Evolutionary conservation across 2,113 vertebrate genomes (phyloP).

Genomic region (Panthera uncia): DNA sequence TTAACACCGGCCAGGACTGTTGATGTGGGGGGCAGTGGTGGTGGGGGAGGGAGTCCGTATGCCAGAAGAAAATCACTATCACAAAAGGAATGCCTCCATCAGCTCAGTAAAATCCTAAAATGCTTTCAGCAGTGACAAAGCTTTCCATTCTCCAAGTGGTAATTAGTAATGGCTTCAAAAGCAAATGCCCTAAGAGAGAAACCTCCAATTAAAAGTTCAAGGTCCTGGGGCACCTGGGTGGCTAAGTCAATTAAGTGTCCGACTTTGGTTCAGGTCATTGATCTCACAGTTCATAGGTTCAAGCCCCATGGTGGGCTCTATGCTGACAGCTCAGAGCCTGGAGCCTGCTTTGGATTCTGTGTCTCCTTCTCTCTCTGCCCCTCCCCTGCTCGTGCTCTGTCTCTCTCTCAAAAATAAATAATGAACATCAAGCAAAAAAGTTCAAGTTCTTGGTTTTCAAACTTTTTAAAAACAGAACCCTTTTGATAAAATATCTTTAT

Average conservation of each 20-base stretch:
- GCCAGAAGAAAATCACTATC: background rate
- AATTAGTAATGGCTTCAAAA: constrained; percentile 32
- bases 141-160: background rate
- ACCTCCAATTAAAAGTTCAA: background rate
- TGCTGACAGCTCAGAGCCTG: no score
- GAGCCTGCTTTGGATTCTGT: no score
- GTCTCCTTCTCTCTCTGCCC: no score
- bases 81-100: background rate
- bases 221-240: background rate
- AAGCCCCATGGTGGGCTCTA: no score
- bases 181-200: constrained; percentile 5
- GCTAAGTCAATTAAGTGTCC: no score
- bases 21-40: background rate
- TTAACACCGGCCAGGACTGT: background rate
- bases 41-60: background rate
- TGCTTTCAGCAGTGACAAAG: background rate
- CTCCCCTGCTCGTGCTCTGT: no score
- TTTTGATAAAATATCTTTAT: background rate
- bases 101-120: background rate
- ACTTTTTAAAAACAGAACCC: background rate
- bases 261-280: no score
- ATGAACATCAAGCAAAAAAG: no score
- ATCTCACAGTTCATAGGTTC: no score
- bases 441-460: background rate
- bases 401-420: no score